phyloP scores from a whole-genome alignment of 2,113 vertebrate species.

The Mixornis gularis region DNA sequence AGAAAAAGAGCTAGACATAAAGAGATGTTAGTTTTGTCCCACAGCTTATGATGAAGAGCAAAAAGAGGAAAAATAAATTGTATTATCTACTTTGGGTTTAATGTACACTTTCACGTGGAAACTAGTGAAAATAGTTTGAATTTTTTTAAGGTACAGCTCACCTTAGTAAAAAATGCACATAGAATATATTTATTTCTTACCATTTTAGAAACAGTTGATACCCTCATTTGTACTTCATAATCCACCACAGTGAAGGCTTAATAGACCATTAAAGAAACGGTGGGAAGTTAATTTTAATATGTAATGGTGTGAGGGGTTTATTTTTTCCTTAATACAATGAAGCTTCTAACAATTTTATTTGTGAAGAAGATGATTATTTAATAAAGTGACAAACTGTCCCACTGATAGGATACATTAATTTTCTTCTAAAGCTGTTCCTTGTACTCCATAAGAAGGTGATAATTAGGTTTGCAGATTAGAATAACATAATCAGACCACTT shows the following conservation, averaged over 20 bases:
- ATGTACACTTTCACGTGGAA: background rate
- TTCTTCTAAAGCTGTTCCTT: slow-evolving; percentile 86
- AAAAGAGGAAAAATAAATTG: background rate
- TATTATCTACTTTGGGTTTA: background rate
- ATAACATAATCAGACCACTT: slow-evolving; percentile 87
- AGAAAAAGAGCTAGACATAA: background rate
- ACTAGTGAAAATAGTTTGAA: background rate
- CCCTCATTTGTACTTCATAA: slow-evolving; percentile 55
- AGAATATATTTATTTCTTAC: slow-evolving; percentile 27
- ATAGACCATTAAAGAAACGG: slow-evolving; percentile 65
- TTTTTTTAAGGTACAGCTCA: slow-evolving; percentile 1
- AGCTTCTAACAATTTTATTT: slow-evolving; percentile 73
- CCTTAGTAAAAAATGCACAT: background rate
- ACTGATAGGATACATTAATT: slow-evolving; percentile 94
- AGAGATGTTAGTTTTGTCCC: background rate
- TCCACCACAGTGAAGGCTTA: slow-evolving; percentile 47
- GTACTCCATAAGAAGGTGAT: slow-evolving; percentile 87
- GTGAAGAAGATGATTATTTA: slow-evolving; percentile 74
- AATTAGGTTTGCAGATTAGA: slow-evolving; percentile 98
- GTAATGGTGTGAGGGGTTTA: slow-evolving; percentile 38
- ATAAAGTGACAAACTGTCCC: slow-evolving; percentile 92
- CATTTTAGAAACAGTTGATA: slow-evolving; percentile 50
- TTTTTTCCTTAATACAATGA: slow-evolving; percentile 67
- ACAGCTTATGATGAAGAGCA: background rate
- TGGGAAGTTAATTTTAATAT: slow-evolving; percentile 72